phyloP scores from a whole-genome alignment of 2,113 vertebrate genomes.

The Hyperoodon ampullatus region DNA sequence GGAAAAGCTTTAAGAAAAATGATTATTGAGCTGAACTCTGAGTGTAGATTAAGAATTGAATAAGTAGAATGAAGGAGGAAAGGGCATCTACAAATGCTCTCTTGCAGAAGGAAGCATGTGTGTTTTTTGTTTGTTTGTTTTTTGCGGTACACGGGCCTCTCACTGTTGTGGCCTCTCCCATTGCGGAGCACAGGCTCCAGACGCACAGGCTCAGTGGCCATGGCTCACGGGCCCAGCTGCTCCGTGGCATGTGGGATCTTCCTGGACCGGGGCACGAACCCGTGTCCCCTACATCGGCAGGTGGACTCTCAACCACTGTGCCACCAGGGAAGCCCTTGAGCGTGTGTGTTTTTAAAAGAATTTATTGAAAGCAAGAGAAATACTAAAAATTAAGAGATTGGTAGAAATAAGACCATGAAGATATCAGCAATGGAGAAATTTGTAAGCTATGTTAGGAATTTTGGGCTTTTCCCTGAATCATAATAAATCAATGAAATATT shows the following conservation, averaged over 20 bases:
- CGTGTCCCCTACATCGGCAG: no score
- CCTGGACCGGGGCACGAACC: no score
- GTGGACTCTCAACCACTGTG: no score
- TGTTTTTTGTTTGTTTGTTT: background rate
- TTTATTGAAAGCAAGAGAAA: background rate
- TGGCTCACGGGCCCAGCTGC: no score
- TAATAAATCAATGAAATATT: background rate
- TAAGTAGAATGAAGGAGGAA: background rate
- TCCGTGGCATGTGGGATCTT: no score
- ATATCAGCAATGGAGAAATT: background rate
- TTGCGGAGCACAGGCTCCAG: no score
- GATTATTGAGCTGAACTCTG: background rate
- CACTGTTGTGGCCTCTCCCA: no score
- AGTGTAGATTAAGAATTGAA: background rate
- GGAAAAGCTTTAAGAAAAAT: background rate
- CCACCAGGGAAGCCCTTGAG: background rate
- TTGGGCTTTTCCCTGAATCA: background rate
- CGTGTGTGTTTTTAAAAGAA: background rate
- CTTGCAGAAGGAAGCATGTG: background rate
- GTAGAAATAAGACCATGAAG: background rate
- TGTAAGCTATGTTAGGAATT: background rate
- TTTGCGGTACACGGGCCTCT: no score
- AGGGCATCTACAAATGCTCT: background rate
- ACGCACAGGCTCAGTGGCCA: no score
- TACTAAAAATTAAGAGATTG: background rate